phyloP scores from a whole-genome alignment of 1,140 invertebrate genomes.

The Dryas iulia region DNA sequence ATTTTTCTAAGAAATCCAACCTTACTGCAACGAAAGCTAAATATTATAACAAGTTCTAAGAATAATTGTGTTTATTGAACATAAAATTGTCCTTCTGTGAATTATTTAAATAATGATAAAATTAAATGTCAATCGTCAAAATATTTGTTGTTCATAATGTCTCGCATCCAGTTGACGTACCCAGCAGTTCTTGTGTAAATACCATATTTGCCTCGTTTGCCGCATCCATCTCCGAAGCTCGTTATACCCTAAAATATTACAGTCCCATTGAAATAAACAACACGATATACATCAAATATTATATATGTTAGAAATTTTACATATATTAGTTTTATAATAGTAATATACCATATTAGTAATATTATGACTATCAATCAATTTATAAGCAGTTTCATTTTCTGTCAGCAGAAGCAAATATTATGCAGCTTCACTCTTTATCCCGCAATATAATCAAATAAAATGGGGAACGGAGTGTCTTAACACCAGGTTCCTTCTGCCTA shows the following conservation, averaged over 20 bases:
- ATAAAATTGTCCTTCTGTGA: background rate
- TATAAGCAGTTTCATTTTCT: no score
- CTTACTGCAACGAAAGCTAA: background rate
- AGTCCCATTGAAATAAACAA: background rate
- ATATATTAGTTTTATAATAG: no score
- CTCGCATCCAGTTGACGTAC: conserved; percentile 91
- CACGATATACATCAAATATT: background rate
- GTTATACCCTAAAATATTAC: conserved; percentile 90
- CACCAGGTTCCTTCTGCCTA: no score
- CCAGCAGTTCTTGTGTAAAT: conserved; percentile 94
- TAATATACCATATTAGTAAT: no score
- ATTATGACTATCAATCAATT: no score
- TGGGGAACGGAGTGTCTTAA: no score
- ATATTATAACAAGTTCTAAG: no score
- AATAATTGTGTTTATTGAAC: background rate
- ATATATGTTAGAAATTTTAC: background rate
- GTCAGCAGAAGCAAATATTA: no score
- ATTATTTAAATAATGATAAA: background rate
- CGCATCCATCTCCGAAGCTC: conserved; percentile 96
- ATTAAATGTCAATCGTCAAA: conserved; percentile 32
- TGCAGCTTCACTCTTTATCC: no score
- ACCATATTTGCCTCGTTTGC: conserved; percentile 93
- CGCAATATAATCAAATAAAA: no score
- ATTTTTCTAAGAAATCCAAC: background rate
- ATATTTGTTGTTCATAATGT: conserved; percentile 63